A percentile compares a stretch with the other conserved stretches of the same genome.
Conservation (phyloP, 2,888 invertebrate species). For the Aspidiotus destructor region DNA sequence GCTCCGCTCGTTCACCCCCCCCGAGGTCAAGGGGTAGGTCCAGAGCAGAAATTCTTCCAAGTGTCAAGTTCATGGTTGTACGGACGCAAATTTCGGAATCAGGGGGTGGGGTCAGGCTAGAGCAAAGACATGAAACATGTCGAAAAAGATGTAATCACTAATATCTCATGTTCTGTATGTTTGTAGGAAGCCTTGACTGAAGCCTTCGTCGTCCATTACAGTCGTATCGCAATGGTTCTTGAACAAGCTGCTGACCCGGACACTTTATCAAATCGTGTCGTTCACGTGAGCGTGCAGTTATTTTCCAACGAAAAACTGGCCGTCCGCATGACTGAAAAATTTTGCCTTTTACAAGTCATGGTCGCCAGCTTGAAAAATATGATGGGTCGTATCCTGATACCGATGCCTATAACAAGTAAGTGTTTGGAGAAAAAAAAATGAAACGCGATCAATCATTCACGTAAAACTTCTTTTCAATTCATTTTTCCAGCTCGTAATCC, state of each 20-base stretch:
- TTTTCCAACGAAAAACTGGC: constrained; percentile 91
- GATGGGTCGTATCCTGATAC: constrained; percentile 85
- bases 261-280: constrained; percentile 86
- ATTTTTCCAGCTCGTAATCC: constrained; percentile 14
- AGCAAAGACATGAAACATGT: no score
- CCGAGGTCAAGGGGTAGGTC: no score
- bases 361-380: constrained; percentile 80
- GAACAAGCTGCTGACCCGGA: constrained; percentile 78
- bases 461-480: neutral
- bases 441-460: neutral
- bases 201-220: constrained; percentile 93
- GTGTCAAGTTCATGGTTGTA: no score
- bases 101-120: no score
- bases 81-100: no score
- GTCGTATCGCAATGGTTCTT: constrained; percentile 82
- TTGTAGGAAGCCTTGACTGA: constrained; percentile 64
- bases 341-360: constrained; percentile 85
- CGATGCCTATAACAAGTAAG: constrained; percentile 73
- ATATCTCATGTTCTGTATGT: neutral
- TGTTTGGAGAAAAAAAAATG: neutral
- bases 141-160: no score
- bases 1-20: no score
- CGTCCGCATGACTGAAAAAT: constrained; percentile 78
- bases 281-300: constrained; percentile 92
- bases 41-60: no score